phyloP scores from a whole-genome alignment of 2,888 invertebrate species.

The Agrochola circellaris region DNA sequence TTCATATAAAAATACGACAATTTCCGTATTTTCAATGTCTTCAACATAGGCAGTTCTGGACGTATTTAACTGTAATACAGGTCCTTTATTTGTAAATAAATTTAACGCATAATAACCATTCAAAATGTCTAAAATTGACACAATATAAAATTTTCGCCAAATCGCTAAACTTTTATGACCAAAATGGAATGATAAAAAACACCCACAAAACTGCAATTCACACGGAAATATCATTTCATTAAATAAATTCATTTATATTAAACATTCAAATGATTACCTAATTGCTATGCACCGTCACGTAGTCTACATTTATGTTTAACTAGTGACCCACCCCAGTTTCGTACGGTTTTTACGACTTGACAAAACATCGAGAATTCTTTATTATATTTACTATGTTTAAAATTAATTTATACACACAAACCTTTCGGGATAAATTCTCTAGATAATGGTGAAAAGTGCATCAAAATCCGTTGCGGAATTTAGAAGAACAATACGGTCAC shows the following conservation, averaged over 20 bases:
- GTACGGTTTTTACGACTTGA: not conserved
- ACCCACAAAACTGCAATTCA: slow-evolving; percentile 1
- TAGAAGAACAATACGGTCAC: too few species aligned
- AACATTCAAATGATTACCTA: slow-evolving; percentile 41
- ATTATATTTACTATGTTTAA: not conserved
- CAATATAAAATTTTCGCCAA: too few species aligned
- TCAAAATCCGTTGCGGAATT: not conserved
- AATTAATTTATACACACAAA: not conserved
- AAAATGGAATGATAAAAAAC: not conserved
- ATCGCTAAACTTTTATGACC: not conserved
- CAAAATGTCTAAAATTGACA: too few species aligned
- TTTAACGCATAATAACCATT: too few species aligned
- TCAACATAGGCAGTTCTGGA: too few species aligned
- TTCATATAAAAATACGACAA: not conserved
- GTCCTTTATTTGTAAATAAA: too few species aligned
- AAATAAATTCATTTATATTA: slow-evolving; percentile 41
- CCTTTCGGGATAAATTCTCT: not conserved
- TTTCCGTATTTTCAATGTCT: not conserved
- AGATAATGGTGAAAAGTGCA: not conserved
- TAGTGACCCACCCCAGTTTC: not conserved
- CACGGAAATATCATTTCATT: slow-evolving; percentile 22
- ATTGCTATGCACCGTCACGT: slow-evolving; percentile 64
- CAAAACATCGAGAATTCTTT: not conserved
- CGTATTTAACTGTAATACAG: not conserved
- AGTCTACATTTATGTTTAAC: slow-evolving; percentile 28